Percentiles rank a stretch among this genome's conserved stretches.
Conservation (phyloP, 2,888 invertebrate species). For the Cyclophora albipunctata region DNA sequence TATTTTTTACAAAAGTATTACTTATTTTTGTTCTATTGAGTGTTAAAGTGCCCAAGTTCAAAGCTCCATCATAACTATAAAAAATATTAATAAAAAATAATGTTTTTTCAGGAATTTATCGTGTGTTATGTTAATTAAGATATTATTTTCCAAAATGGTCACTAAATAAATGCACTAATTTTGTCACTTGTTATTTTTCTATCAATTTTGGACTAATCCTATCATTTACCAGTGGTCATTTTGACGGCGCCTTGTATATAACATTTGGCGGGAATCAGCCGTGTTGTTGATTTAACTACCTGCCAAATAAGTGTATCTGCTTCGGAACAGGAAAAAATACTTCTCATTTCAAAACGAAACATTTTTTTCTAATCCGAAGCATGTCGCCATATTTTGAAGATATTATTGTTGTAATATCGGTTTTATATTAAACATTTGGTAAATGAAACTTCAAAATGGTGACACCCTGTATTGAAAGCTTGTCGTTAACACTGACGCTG, state of each 20-base stretch:
- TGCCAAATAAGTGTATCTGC: constrained; percentile 52
- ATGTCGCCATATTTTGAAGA: constrained; percentile 32
- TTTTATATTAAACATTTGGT: too few species aligned
- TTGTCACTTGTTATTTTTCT: background rate
- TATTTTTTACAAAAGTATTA: too few species aligned
- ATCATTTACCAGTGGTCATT: constrained; percentile 35
- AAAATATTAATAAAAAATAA: constrained; percentile 44
- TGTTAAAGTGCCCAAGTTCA: constrained; percentile 26
- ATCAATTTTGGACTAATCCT: too few species aligned
- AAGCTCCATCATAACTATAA: constrained; percentile 35
- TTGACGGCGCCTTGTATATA: constrained; percentile 70
- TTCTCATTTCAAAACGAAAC: constrained; percentile 7
- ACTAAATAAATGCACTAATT: constrained; percentile 35
- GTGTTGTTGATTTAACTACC: constrained; percentile 51
- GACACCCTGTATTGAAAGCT: constrained; percentile 71
- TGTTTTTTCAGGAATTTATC: constrained; percentile 58
- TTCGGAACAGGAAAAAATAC: constrained; percentile 20
- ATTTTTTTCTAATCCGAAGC: constrained; percentile 24
- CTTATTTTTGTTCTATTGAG: too few species aligned
- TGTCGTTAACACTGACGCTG: constrained; percentile 70
- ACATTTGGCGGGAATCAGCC: constrained; percentile 65
- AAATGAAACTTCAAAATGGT: constrained; percentile 21
- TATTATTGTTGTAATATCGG: constrained; percentile 17
- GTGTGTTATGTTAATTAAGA: constrained; percentile 64
- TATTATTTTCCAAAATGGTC: constrained; percentile 42